Percentiles rank a stretch among this genome's conserved stretches.
phyloP scores from a whole-genome alignment of 2,888 invertebrate genomes.

The Neoascia interrupta region DNA sequence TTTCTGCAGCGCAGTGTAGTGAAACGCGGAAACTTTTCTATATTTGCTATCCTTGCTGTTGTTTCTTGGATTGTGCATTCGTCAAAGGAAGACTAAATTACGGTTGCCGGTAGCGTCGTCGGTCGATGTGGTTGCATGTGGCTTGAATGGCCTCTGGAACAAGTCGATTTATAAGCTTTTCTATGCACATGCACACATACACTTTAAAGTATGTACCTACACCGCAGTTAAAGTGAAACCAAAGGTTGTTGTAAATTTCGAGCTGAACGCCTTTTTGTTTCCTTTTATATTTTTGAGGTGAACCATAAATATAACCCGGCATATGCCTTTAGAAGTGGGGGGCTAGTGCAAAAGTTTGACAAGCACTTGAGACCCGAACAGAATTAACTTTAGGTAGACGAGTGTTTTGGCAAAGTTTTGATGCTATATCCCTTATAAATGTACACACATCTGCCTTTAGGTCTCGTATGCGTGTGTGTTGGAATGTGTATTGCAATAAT shows the following conservation, averaged over 20 bases:
- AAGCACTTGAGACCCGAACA: slow-evolving; percentile 12
- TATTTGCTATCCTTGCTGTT: background rate
- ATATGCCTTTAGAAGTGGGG: background rate
- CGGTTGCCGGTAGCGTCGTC: background rate
- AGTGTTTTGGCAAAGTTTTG: slow-evolving; percentile 3
- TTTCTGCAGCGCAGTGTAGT: background rate
- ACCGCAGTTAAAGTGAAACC: slow-evolving; percentile 8
- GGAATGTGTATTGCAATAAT: background rate
- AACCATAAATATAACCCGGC: background rate
- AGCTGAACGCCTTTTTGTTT: background rate
- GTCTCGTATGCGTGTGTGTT: background rate
- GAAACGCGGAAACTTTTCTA: background rate
- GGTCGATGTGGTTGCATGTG: background rate
- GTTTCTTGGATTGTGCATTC: background rate
- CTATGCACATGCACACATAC: background rate
- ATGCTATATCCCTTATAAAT: no score
- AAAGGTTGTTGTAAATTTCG: background rate
- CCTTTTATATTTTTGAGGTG: background rate
- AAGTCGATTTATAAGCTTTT: slow-evolving; percentile 4
- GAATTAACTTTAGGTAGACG: background rate
- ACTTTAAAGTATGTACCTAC: no score
- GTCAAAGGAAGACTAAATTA: slow-evolving; percentile 2
- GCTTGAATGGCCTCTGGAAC: slow-evolving; percentile 7
- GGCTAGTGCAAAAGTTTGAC: slow-evolving; percentile 27
- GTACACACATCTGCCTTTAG: no score